Conservation (phyloP, 2,113 vertebrate genomes). For the Rhea americana region DNA sequence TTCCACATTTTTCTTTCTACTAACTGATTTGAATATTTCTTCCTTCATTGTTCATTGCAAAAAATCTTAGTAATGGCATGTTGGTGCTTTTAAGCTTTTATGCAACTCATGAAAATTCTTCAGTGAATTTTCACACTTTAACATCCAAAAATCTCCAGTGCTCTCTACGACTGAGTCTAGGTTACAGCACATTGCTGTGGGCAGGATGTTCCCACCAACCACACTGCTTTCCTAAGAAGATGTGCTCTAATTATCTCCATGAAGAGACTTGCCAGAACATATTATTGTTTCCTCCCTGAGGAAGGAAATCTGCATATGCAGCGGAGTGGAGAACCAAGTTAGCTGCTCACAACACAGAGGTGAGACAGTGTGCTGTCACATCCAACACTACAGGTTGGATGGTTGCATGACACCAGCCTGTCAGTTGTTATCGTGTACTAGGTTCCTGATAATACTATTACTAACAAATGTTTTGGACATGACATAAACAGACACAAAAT, state of each 20-base stretch:
- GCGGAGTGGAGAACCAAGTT: background rate
- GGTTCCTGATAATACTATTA: background rate
- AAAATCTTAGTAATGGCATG: background rate
- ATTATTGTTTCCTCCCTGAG: background rate
- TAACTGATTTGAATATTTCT: constrained; percentile 13
- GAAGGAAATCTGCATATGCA: constrained; percentile 9
- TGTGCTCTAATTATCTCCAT: background rate
- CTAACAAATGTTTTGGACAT: background rate
- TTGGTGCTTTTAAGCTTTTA: background rate
- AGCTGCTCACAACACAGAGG: background rate
- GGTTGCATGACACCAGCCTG: background rate
- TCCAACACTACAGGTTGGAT: background rate
- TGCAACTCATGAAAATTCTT: constrained; percentile 4
- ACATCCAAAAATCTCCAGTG: constrained; percentile 12
- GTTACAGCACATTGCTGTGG: constrained; percentile 2
- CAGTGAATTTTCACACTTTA: constrained; percentile 17
- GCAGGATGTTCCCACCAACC: background rate
- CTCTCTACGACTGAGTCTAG: background rate
- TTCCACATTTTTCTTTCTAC: background rate
- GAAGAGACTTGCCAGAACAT: background rate
- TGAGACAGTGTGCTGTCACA: background rate
- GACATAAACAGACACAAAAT: background rate
- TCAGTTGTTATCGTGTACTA: background rate
- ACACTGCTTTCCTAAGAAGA: constrained; percentile 33
- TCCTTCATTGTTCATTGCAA: background rate